Evolutionary conservation across 2,888 invertebrate genomes (phyloP).

Genomic region (Synergus japonicus): DNA sequence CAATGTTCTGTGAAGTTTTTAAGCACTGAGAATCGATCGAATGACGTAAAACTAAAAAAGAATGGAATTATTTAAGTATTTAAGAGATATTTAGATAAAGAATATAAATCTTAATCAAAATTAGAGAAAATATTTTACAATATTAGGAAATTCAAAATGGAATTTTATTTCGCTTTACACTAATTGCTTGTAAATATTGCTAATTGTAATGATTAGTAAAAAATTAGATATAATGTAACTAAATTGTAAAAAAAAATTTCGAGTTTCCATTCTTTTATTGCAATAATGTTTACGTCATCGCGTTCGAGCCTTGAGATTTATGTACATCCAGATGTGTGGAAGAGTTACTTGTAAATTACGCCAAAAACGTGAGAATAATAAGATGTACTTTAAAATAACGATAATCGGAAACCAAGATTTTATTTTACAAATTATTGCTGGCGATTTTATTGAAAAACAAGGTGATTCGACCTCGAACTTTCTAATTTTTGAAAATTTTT

Average conservation of each 20-base stretch:
- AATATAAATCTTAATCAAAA: not conserved
- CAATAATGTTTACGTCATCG: conserved; percentile 32
- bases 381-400: conserved; percentile 15
- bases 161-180: not conserved
- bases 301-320: conserved; percentile 16
- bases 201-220: not conserved
- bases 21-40: not conserved
- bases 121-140: conserved; percentile 10
- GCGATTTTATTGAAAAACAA: not conserved
- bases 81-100: not conserved
- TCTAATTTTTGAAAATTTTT: not conserved
- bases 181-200: not conserved
- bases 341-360: conserved; percentile 16
- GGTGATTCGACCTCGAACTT: not conserved
- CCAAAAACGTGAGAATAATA: conserved; percentile 32
- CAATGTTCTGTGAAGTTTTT: conserved; percentile 30
- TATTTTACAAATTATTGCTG: conserved; percentile 35
- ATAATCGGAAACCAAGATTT: not conserved
- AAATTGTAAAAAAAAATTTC: not conserved
- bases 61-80: not conserved
- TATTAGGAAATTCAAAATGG: not conserved
- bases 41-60: conserved; percentile 3
- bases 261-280: conserved; percentile 3
- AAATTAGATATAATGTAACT: not conserved
- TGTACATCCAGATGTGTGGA: conserved; percentile 27